Evolutionary conservation across 1,140 invertebrate species (phyloP).

Genomic region (Propsilocerus akamusi): DNA sequence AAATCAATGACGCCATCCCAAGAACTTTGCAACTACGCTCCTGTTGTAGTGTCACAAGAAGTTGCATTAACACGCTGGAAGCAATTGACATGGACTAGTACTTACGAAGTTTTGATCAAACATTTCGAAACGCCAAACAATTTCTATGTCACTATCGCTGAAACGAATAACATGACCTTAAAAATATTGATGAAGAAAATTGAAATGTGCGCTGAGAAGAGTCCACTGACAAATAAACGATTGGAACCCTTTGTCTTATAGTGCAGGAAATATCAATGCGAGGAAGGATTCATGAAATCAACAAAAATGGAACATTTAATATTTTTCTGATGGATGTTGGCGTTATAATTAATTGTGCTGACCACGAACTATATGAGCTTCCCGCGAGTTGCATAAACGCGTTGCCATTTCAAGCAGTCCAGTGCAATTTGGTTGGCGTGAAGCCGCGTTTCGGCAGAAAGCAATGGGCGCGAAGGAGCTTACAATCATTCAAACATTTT

Average conservation of each 20-base stretch:
- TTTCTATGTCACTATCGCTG: background rate
- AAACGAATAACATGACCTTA: background rate
- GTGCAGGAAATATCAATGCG: background rate
- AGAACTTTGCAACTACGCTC: no score
- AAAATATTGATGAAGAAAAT: background rate
- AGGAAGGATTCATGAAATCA: background rate
- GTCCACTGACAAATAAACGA: background rate
- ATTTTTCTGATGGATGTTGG: background rate
- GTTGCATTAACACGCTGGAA: background rate
- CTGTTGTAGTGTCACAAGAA: background rate
- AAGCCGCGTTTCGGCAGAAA: background rate
- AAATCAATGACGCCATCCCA: background rate
- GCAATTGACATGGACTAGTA: background rate
- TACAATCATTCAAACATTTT: background rate
- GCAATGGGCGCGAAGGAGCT: background rate
- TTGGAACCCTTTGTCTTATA: background rate
- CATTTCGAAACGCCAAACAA: background rate
- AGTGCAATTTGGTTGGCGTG: background rate
- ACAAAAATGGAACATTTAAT: background rate
- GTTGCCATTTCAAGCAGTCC: background rate
- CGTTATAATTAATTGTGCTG: background rate
- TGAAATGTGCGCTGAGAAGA: background rate
- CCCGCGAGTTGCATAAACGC: background rate
- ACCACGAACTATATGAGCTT: background rate
- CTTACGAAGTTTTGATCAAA: background rate